Conservation (phyloP, 2,888 invertebrate genomes). For the Zeuzera pyrina region DNA sequence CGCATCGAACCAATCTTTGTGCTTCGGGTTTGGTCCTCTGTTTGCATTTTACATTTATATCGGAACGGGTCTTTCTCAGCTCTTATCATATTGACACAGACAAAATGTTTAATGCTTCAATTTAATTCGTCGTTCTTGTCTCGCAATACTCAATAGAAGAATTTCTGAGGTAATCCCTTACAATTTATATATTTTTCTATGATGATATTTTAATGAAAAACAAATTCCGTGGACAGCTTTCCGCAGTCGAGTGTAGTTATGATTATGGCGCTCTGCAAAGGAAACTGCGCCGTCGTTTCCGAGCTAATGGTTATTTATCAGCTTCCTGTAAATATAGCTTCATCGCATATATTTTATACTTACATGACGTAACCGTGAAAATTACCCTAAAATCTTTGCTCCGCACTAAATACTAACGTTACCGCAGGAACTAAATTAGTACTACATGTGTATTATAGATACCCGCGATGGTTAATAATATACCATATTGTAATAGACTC, state of each 20-base stretch:
- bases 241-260: constrained; percentile 11
- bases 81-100: constrained; percentile 64
- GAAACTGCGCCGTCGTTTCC: constrained; percentile 10
- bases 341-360: too few species aligned
- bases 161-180: constrained; percentile 13
- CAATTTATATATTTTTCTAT: constrained; percentile 11
- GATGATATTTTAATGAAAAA: constrained; percentile 8
- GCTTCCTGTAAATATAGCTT: constrained; percentile 8
- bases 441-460: too few species aligned
- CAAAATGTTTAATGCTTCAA: constrained; percentile 52
- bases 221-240: constrained; percentile 9
- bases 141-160: constrained; percentile 15
- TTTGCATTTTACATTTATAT: constrained; percentile 52
- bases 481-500: too few species aligned
- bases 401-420: too few species aligned
- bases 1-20: constrained; percentile 42
- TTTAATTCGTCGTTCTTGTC: constrained; percentile 43
- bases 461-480: too few species aligned
- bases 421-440: too few species aligned
- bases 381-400: too few species aligned
- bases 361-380: constrained; percentile 3
- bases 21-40: constrained; percentile 41
- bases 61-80: constrained; percentile 39
- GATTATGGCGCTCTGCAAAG: constrained; percentile 8
- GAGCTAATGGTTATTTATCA: constrained; percentile 13